Evolutionary conservation across 2,888 invertebrate genomes (phyloP), one percentile per base, ranked within the genome.

Genomic region (Crematogaster levior): DNA sequence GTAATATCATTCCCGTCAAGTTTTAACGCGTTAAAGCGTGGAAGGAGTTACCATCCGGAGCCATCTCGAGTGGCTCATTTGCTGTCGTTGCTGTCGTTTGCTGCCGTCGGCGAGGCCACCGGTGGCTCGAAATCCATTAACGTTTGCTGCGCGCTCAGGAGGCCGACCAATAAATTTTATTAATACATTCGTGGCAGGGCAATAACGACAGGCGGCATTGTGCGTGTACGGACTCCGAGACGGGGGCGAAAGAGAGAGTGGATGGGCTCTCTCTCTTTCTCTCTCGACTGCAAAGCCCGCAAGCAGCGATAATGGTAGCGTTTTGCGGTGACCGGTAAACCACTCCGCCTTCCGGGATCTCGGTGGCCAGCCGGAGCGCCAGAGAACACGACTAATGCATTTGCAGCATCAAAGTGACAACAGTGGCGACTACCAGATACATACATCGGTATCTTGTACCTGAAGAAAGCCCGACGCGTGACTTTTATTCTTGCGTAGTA

Each of bases 111-210:
- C 86, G 89, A 86, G 88, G 89, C 90, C 90, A 88, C 86, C 85
- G 89, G 88, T 90, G 88, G 86, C 90, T 92, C 89, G 86, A 92
- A 93, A 93, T 93, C 93, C 93, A 93, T 93, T 93, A 93, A 92
- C 91, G 88, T 88, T 89, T 88, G 84, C 88, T 85, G 87, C 85
- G 90, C 90, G 87, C 90, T 91, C 92, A 89, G 84, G 86, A 89
- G 89, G 77, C 87, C 88, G 88, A 87, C 91, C 90, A 92, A 93
- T 93, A 93, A 93, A 93, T 93, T 93, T 93, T 92, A 93, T 93
- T 93, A 93, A 93, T 93, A 91, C 93, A 93, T 92, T 92, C 91
- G 91, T 90, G 89, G 88, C 89, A 85, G 89, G 83, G 92, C 88
- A 92, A 92, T 93, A 93, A 93, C 91, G 91, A 91, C 86, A 90